Percentiles rank a stretch among this genome's conserved stretches.
Evolutionary conservation across 2,113 vertebrate species (phyloP).

Genomic region (Balaenoptera acutorostrata): DNA sequence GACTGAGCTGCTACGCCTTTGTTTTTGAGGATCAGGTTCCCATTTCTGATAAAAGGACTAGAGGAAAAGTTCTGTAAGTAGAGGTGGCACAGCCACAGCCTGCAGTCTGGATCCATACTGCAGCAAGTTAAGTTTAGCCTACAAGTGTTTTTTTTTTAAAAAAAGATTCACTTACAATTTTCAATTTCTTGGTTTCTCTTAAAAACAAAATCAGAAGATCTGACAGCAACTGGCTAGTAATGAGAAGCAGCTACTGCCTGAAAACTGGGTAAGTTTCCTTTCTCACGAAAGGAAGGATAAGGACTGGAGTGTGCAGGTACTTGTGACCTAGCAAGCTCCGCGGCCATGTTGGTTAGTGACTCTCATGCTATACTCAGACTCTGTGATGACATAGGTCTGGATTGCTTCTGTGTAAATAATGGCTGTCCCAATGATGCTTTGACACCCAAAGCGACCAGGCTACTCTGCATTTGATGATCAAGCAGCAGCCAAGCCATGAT

Average conservation of each 20-base stretch:
- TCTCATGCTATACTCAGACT: background rate
- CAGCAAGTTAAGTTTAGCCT: background rate
- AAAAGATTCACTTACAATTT: background rate
- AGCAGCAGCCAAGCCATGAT: background rate
- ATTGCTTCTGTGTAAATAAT: background rate
- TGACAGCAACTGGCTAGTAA: background rate
- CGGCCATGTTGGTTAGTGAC: background rate
- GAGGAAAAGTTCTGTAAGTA: background rate
- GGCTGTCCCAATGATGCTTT: background rate
- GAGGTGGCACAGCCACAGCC: background rate
- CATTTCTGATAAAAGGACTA: background rate
- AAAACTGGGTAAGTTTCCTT: background rate
- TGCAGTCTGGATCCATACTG: background rate
- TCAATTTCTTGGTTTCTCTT: background rate
- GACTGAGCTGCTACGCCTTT: background rate
- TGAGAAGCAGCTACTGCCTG: background rate
- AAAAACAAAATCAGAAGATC: slow-evolving; percentile 10
- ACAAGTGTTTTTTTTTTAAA: background rate
- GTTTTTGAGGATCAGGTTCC: background rate
- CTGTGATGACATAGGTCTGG: background rate
- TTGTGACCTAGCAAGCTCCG: background rate
- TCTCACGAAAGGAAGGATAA: too few relatives aligned
- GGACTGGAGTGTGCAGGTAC: background rate
- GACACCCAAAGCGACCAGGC: background rate
- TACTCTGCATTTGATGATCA: background rate